phyloP scores from a whole-genome alignment of 1,140 invertebrate species.

The Drosophila sucinea region DNA sequence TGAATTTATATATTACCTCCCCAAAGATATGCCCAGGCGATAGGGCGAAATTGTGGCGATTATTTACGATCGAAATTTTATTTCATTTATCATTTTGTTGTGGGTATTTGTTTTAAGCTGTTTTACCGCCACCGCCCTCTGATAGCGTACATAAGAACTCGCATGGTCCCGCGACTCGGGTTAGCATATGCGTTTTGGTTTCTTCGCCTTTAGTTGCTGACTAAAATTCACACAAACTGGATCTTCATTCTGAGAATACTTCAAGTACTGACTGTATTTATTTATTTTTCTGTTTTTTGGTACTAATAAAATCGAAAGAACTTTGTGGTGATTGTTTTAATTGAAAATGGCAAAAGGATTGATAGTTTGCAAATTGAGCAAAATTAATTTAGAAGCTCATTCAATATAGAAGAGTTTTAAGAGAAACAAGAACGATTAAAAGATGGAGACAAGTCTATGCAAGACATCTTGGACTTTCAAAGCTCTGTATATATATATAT shows the following conservation, averaged over 20 bases:
- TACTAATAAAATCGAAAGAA: slow-evolving; percentile 20
- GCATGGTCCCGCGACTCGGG: slow-evolving; percentile 7
- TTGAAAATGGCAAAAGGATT: background rate
- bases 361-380: background rate
- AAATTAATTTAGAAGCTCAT: background rate
- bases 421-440: background rate
- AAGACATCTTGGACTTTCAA: too few species aligned
- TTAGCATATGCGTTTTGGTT: slow-evolving; percentile 6
- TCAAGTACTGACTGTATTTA: background rate
- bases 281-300: slow-evolving; percentile 1
- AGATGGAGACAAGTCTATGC: background rate
- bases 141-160: slow-evolving; percentile 37
- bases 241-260: slow-evolving; percentile 20
- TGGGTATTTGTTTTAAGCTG: slow-evolving; percentile 59
- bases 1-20: slow-evolving; percentile 38
- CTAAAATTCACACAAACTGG: slow-evolving; percentile 29
- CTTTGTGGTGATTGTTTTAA: slow-evolving; percentile 21
- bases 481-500: too few species aligned
- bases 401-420: background rate
- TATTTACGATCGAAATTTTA: slow-evolving; percentile 70
- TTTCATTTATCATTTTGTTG: slow-evolving; percentile 68
- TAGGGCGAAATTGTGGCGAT: slow-evolving; percentile 41
- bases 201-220: slow-evolving; percentile 52
- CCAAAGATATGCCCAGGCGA: slow-evolving; percentile 59
- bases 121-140: slow-evolving; percentile 35